phyloP scores from a whole-genome alignment of 2,888 invertebrate genomes.

The Oxystoma pomonae region DNA sequence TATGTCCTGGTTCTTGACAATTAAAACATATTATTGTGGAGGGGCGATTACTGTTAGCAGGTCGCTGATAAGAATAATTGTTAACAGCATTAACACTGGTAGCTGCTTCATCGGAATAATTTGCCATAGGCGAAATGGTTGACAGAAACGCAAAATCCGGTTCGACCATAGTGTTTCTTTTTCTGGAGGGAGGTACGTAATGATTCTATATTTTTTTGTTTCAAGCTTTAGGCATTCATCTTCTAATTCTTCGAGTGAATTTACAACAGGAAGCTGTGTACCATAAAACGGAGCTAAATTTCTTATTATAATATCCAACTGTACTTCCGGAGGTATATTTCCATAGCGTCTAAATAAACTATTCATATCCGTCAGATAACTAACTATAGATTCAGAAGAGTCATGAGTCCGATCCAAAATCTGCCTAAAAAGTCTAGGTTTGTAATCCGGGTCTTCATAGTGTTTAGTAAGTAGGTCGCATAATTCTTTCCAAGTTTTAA shows the following conservation, averaged over 20 bases:
- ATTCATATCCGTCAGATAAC: no score
- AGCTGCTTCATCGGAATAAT: no score
- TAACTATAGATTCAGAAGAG: constrained; percentile 6
- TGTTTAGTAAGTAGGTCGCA: background rate
- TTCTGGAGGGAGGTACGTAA: constrained; percentile 10
- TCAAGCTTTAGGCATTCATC: constrained; percentile 11
- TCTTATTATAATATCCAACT: constrained; percentile 1
- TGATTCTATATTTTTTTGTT: constrained; percentile 10
- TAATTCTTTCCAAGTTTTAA: no score
- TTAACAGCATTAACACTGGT: no score
- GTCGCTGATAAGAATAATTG: no score
- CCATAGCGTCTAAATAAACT: constrained; percentile 8
- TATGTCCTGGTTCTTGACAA: background rate
- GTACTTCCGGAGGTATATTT: background rate
- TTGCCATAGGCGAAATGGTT: no score
- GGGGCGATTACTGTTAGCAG: no score
- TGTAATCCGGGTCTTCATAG: constrained; percentile 10
- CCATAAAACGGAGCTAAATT: constrained; percentile 4
- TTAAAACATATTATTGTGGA: constrained; percentile 26
- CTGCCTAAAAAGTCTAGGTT: no score
- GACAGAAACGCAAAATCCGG: background rate
- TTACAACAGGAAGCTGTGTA: constrained; percentile 8
- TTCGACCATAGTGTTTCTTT: constrained; percentile 5
- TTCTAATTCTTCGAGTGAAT: constrained; percentile 8
- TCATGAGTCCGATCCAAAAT: constrained; percentile 11